Base-by-base conservation (phyloP, 2,113 vertebrate species). In the Platysternon megacephalum region DNA sequence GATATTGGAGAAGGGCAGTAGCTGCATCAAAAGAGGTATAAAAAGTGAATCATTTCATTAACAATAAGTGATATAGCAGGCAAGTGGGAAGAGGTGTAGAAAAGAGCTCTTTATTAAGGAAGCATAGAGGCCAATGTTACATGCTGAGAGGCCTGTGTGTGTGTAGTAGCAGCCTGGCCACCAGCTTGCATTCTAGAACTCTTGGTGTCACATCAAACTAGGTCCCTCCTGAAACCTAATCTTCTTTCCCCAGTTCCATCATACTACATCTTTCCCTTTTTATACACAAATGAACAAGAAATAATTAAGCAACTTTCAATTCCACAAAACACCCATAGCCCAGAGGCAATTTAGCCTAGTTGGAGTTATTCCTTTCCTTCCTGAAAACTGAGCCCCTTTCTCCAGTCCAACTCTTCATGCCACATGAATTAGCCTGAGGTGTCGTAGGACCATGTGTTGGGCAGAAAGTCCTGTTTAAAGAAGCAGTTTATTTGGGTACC, bases 141-240 rank as follows among this genome's bases (percentile, higher is more conserved):
- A 0, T 52, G 11, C 19, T 52, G 53, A 76, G 17, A 87, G 39
- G 39, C 39, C 42, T 90, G 3, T 2, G 2, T 52, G 53, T 84
- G 2, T 74, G 42, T 87, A 16, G 10, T 22, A 85, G 49, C 14
- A 93, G 8, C 6, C 3, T 95, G 82, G 11, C 2, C 28, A 2
- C 9, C 88, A 87, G 79, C 0, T 83, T 93, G 14, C 53, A 11
- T 49, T 94, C 86, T 78, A 14, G 72, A 82, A 72, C 44, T 81
- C 89, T 85, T 82, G 11, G 6, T 86, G 14, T 82, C 22, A 88
- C 51, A 58, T 28, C 29, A 12, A 8, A n/a, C 19, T 72, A 4
- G 3, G 17, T 13, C 7, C 4, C 8, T 10, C 26, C 58, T 90
- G 53, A 87, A 93, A 82, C 0, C 0, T 72, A n/a, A 72, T 39